Evolutionary conservation across 2,797 vertebrate species (phyloP).

Genomic region (Cossypha polioptera): DNA sequence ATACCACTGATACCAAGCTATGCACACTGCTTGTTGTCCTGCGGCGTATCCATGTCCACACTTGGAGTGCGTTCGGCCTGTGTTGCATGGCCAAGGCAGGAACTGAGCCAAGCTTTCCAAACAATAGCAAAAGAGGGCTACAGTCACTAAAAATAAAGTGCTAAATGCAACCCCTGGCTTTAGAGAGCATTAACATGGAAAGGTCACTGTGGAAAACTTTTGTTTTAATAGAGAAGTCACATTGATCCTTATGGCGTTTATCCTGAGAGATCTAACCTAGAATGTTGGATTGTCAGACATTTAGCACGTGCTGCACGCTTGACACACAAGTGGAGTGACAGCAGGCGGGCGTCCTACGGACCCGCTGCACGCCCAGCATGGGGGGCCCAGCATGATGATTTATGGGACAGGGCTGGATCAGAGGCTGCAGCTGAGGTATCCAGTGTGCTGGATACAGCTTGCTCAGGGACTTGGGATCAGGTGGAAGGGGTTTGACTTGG

Average conservation of each 20-base stretch:
- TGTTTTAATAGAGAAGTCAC: conserved; percentile 49
- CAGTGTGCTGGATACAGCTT: not conserved
- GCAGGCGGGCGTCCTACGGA: not conserved
- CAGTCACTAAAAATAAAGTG: conserved; percentile 62
- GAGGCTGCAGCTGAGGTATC: not conserved
- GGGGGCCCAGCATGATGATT: not conserved
- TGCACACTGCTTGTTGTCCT: not conserved
- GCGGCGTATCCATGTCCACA: not conserved
- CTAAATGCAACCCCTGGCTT: conserved; percentile 26
- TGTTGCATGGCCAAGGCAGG: conserved; percentile 22
- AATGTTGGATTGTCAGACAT: conserved; percentile 33
- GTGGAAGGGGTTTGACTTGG: not conserved
- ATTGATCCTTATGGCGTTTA: conserved; percentile 13
- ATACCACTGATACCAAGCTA: not conserved
- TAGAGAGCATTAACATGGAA: conserved; percentile 49
- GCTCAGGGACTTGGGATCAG: not conserved
- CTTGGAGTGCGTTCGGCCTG: conserved; percentile 50
- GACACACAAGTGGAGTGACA: not conserved
- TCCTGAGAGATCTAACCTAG: conserved; percentile 17
- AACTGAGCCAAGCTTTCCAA: conserved; percentile 50
- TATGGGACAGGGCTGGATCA: not conserved
- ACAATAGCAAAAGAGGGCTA: conserved; percentile 54
- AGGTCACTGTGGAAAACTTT: conserved; percentile 62
- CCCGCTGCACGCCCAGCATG: not conserved
- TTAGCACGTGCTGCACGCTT: not conserved